Evolutionary conservation across 2,113 vertebrate genomes (phyloP).

Genomic region (Antigone vipio): DNA sequence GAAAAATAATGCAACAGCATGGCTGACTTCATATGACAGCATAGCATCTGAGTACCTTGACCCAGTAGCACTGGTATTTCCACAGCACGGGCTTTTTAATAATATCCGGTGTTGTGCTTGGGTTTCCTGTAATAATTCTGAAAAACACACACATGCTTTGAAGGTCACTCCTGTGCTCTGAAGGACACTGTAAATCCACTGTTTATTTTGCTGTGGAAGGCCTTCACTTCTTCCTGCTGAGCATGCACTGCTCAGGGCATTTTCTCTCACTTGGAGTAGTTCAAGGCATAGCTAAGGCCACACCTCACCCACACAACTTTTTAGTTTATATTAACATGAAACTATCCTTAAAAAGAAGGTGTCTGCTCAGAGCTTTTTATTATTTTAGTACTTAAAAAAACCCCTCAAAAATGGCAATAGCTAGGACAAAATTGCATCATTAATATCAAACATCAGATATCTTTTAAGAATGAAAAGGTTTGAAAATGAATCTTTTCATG

Average conservation of each 20-base stretch:
- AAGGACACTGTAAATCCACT: neutral
- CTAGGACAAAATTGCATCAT: neutral
- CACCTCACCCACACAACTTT: neutral
- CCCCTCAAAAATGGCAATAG: neutral
- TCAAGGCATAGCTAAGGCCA: neutral
- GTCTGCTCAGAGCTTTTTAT: neutral
- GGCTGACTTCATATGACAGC: neutral
- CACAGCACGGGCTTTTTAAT: neutral
- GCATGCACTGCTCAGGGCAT: rapidly evolving
- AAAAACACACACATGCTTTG: neutral
- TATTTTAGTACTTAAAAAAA: neutral
- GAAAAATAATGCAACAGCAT: neutral
- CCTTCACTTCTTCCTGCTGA: neutral
- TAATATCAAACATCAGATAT: neutral
- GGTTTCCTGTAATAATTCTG: neutral
- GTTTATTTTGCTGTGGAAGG: neutral
- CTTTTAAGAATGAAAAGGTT: neutral
- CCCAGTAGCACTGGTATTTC: neutral
- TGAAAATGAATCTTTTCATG: neutral
- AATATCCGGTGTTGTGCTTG: neutral
- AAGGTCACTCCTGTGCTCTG: neutral
- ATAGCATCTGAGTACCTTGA: neutral
- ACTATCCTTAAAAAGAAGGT: neutral
- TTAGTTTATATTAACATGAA: neutral
- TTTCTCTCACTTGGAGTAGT: neutral